These are phyloP conservation scores for Vannuccia rotundouncinata DNA, from an alignment of 2,888 invertebrate species.

Conservation along the genomic window DNA sequence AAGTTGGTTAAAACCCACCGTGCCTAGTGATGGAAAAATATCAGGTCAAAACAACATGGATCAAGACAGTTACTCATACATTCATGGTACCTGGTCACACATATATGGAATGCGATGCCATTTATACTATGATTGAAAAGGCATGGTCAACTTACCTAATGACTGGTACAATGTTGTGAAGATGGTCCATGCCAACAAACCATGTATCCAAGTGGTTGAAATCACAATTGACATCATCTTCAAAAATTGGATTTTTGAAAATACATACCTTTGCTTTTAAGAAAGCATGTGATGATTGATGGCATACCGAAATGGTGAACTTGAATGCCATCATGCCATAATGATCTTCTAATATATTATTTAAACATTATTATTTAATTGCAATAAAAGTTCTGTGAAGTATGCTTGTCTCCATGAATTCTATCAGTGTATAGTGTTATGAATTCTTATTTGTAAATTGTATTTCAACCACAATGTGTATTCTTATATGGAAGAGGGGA, in stretches of 20 bases:
- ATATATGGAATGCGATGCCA: constrained; percentile 21
- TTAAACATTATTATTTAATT: no score
- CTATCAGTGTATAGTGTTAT: no score
- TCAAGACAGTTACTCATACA: constrained; percentile 18
- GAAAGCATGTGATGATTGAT: constrained; percentile 21
- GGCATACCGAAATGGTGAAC: constrained; percentile 10
- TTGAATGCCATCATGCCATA: constrained; percentile 15
- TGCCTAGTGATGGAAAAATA: constrained; percentile 30
- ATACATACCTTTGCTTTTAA: constrained; percentile 7
- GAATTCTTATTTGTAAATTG: no score
- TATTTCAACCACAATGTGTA: no score
- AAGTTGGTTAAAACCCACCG: no score
- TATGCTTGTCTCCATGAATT: no score
- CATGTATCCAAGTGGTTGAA: constrained; percentile 26
- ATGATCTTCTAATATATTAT: no score
- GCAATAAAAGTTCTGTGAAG: no score
- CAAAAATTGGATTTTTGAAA: background rate
- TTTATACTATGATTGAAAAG: constrained; percentile 20
- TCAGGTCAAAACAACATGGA: constrained; percentile 12
- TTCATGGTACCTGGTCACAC: constrained; percentile 23
- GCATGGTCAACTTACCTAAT: constrained; percentile 6
- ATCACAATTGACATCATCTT: constrained; percentile 3
- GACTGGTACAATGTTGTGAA: constrained; percentile 27
- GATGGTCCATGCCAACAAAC: constrained; percentile 11
- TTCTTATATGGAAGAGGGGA: no score